Base-by-base conservation (phyloP, 2,888 invertebrate species). In the Phoenoteleia sp. region DNA sequence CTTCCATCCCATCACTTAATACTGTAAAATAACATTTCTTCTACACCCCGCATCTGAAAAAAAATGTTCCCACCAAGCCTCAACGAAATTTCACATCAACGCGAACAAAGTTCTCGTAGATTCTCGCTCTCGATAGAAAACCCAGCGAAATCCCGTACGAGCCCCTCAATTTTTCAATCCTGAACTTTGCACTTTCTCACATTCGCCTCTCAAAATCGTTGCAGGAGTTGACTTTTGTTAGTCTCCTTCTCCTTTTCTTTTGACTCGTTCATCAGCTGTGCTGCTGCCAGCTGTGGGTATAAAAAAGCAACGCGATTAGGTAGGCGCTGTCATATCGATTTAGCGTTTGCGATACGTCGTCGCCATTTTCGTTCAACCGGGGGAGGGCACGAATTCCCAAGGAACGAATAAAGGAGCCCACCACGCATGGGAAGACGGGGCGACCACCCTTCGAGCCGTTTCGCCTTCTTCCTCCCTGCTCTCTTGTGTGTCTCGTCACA, bases 401-500 rank as follows among this genome's bases (percentile, higher is more conserved):
- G 79, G 84, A 84, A 80, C 62, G 64, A 81, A 81, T 77, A 81
- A 81, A 81, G 77, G 77, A 77, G 75, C 52, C 81, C 19, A 71
- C 19, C 60, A 60, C 45, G 76, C 64, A 71, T 64, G 71, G 69
- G 54, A 52, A 75, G 67, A 77, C 75, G 76, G 71, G 64, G 69
- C 75, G 84, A 85, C 81, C 84, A 85, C 84, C 84, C 84, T 76
- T 84, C 75, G 80, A 64, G 76, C 71, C 27, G 42, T 47, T 62
- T 80, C 66, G 66, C 33, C 42, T 76, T 77, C 76, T 76, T 74
- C 69, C 74, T 77, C 69, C 39, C n/a, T n/a, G n/a, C n/a, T n/a
- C n/a, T n/a, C 60, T 76, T 72, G 60, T 33, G 54, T 74, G 75
- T 62, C 82, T 69, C 76, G 67, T 82, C 77, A 81, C 72, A 79